These are phyloP conservation scores for Anthophora plumipes DNA, from an alignment of 2,888 invertebrate genomes.

Conservation along the genomic window DNA sequence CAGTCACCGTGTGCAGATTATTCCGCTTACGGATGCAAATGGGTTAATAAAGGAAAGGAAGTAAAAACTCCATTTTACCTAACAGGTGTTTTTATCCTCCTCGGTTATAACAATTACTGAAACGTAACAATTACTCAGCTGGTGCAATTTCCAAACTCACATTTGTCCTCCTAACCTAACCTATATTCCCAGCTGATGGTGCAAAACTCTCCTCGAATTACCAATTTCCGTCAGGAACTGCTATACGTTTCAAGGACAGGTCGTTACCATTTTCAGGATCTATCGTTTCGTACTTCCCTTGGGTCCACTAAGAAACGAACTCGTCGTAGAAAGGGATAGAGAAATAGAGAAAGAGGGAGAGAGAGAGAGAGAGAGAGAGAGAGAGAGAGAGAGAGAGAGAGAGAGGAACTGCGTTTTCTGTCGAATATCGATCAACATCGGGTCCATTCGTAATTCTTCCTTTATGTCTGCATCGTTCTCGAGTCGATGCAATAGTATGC, in stretches of 20 bases:
- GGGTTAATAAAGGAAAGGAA: no score
- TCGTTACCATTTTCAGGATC: neutral
- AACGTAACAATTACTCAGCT: no score
- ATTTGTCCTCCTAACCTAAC: neutral
- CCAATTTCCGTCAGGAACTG: neutral
- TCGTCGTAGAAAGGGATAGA: no score
- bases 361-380: neutral
- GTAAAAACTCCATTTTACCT: no score
- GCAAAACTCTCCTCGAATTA: neutral
- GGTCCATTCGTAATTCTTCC: slow-evolving; percentile 39
- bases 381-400: neutral
- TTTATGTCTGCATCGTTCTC: slow-evolving; percentile 19
- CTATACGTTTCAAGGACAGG: neutral
- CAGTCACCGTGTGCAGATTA: no score
- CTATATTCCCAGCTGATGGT: neutral
- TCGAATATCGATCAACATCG: slow-evolving; percentile 42
- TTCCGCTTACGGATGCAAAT: no score
- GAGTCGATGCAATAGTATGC: slow-evolving; percentile 36
- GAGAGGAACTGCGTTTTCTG: neutral
- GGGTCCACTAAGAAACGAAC: slow-evolving; percentile 6
- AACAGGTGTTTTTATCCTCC: no score
- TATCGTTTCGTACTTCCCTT: slow-evolving; percentile 8
- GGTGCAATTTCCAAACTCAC: neutral
- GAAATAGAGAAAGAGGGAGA: no score
- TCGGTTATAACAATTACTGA: no score